Conservation (phyloP, 2,888 invertebrate species). For the Alviniconcha strummeri region DNA sequence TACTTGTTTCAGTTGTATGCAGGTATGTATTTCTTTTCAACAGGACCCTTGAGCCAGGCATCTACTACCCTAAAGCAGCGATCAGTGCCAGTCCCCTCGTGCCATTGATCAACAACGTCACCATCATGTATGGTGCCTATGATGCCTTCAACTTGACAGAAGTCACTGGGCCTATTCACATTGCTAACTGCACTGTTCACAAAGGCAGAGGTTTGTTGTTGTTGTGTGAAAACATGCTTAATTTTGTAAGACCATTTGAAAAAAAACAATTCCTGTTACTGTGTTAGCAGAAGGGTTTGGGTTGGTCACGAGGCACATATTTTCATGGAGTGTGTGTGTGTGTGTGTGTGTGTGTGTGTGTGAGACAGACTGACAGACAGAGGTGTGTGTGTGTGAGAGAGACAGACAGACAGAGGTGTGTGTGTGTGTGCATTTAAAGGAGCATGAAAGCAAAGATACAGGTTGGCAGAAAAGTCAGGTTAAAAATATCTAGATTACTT, state of each 20-base stretch:
- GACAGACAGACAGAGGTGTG: background rate
- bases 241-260: background rate
- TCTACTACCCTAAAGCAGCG: constrained; percentile 64
- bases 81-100: constrained; percentile 77
- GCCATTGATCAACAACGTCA: constrained; percentile 89
- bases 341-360: background rate
- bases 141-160: constrained; percentile 78
- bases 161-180: constrained; percentile 57
- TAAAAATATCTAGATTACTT: too few relatives aligned
- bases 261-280: too few relatives aligned
- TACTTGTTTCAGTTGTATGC: background rate
- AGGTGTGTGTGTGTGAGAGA: background rate
- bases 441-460: too few relatives aligned
- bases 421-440: background rate
- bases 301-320: background rate
- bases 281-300: background rate
- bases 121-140: constrained; percentile 90
- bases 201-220: constrained; percentile 81
- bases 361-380: background rate
- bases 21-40: background rate
- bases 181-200: constrained; percentile 76
- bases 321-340: background rate
- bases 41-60: constrained; percentile 35
- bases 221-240: background rate
- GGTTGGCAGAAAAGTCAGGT: too few relatives aligned